Percentiles rank a stretch among this genome's conserved stretches.
phyloP scores from a whole-genome alignment of 2,797 vertebrate species.

The Tiaroga cobitis region DNA sequence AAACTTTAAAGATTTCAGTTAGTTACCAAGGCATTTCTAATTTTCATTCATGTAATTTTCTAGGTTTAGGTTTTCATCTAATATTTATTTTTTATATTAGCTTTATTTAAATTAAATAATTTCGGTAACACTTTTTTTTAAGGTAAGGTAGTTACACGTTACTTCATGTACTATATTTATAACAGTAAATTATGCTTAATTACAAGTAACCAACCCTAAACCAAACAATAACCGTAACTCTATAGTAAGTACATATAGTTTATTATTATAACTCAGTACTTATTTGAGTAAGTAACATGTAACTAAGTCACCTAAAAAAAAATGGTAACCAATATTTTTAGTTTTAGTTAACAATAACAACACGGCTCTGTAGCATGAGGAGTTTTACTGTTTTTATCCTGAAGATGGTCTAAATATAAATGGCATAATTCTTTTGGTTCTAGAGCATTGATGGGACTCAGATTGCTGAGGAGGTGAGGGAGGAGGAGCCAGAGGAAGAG shows the following conservation, averaged over 20 bases:
- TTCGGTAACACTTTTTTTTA: background rate
- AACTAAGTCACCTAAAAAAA: too few species aligned
- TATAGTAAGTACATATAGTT: too few species aligned
- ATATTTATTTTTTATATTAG: background rate
- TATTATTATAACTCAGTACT: too few species aligned
- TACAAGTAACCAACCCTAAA: too few species aligned
- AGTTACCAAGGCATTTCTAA: background rate
- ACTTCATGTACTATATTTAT: too few species aligned
- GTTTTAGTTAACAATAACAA: background rate
- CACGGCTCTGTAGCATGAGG: background rate
- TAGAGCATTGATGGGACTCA: slow-evolving; percentile 86
- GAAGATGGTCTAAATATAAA: background rate
- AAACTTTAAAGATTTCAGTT: background rate
- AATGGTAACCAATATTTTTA: background rate
- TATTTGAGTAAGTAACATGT: too few species aligned
- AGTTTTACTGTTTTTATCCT: background rate
- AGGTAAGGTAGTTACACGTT: too few species aligned
- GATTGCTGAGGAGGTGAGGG: slow-evolving; percentile 60
- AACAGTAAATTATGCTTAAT: too few species aligned
- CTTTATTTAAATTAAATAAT: background rate
- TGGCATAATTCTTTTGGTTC: slow-evolving; percentile 3
- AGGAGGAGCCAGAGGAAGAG: slow-evolving; percentile 66
- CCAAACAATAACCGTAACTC: too few species aligned
- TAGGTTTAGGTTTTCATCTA: background rate
- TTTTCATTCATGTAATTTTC: background rate